Evolutionary conservation across 1,140 invertebrate genomes (phyloP), one percentile per base, ranked within the genome.

Genomic region (Drosophila sucinea): DNA sequence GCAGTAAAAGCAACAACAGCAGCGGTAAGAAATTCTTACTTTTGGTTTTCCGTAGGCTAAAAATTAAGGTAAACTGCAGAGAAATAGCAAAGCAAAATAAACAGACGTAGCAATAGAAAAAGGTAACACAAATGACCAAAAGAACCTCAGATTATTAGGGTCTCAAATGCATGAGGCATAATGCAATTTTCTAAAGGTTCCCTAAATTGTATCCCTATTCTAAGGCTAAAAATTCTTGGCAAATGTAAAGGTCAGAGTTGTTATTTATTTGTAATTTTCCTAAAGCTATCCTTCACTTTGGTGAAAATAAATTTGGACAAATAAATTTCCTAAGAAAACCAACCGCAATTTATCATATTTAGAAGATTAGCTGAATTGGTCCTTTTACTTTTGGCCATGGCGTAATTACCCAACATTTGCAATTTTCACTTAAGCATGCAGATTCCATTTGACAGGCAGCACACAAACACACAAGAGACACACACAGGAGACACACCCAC

Each of bases 381-480:
- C 8, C 32, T 38, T 35, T 35, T 23, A 29, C 29, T 23, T 23
- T 25, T 25, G 38, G 5, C 23, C 32, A 2, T 51, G 4, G 38
- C 8, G 56, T 58, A 77, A 77, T 77, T 77, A 77, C 73, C 73
- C 66, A 32, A 41, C 73, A 77, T 67, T 77, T 77, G 73, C 73
- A 51, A 51, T 51, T 77, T 77, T 77, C 73, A 77, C 66, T 77
- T 77, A 77, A 74, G 63, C 54, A 71, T 44, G 70, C 54, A 65
- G 63, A 11, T 60, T 60, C n/a, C 69, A 60, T 25, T 57, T 32
- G 38, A 44, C 47, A 32, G 44, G 44, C 44, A 51, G 6, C 23
- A 1, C 23, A 51, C 23, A 38, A 7, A 10, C 25, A 25, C 25
- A 8, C 25, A 1, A 27, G 55, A 70, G 62, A 67, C 32, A 61